phyloP scores from a whole-genome alignment of 2,113 vertebrate genomes.

The Heptranchias perlo region DNA sequence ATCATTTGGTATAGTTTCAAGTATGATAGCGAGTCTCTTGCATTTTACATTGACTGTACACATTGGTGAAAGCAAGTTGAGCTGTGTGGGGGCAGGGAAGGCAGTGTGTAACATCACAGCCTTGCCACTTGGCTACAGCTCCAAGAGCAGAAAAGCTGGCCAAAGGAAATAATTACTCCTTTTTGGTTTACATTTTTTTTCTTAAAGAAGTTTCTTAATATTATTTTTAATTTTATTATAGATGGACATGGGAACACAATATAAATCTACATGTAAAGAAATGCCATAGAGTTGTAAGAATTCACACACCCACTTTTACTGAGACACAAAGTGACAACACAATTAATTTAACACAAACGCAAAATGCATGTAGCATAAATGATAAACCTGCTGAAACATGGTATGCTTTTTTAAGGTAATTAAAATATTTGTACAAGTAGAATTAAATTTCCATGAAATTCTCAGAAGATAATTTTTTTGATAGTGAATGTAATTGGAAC shows the following conservation, averaged over 20 bases:
- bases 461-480: background rate
- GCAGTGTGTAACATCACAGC: background rate
- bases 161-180: background rate
- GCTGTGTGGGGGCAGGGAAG: background rate
- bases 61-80: background rate
- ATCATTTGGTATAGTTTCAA: background rate
- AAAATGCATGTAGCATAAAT: background rate
- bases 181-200: background rate
- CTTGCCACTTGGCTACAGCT: background rate
- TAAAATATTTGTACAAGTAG: background rate
- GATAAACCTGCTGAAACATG: conserved; percentile 15
- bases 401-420: conserved; percentile 13
- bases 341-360: conserved; percentile 32
- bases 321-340: background rate
- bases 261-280: background rate
- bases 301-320: conserved; percentile 1
- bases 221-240: background rate
- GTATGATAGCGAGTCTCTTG: background rate
- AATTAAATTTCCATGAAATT: conserved; percentile 23
- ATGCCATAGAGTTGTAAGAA: background rate
- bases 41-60: background rate
- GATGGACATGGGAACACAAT: background rate
- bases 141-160: background rate
- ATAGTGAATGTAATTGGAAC: conserved; percentile 18
- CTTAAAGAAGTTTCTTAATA: background rate